Base-by-base conservation (phyloP, 2,888 invertebrate species). In the Halictus quadricinctus region DNA sequence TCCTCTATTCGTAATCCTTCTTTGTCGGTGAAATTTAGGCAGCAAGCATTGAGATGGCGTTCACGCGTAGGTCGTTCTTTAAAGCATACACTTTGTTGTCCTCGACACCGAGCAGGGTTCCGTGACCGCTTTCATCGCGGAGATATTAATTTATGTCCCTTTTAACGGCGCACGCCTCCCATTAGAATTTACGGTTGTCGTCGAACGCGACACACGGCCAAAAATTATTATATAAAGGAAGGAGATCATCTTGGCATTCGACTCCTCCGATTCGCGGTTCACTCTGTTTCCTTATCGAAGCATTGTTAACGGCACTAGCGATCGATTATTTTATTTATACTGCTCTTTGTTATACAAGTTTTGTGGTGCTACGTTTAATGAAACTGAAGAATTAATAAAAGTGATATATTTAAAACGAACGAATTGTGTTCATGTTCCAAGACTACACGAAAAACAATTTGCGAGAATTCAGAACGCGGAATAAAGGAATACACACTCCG, bases 11-110 rank as follows among this genome's bases (percentile, higher is more conserved):
- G 75, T 64, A 21, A 41, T 72, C 18, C 64, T 48, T 72, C 79
- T 76, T 86, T 81, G 86, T 88, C 79, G 80, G 84, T 18, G 64
- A 48, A 79, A 75, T 88, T 87, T 83, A 81, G 64, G 46, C 80
- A 75, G 76, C 74, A 58, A n/a, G 66, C 69, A 72, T 72, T 78
- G 78, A 78, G n/a, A 46, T 36, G 29, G 13, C 69, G 72, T 43
- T 36, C 70, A n/a, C 73, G 76, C 79, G 73, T 76, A 76, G 74
- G 76, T 80, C 75, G 79, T 54, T n/a, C 72, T 75, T 75, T 50
- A 36, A 64, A 80, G 36, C 79, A 36, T 15, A 72, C 41, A 60
- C 60, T 72, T 72, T 58, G 72, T 75, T 64, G 80, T 83, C 76
- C 72, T 60, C 60, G 72, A 43, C 64, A 41, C n/a, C 73, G 66